These are phyloP conservation scores for Thaumatotibia leucotreta DNA, from an alignment of 1,140 invertebrate genomes.

Conservation along the genomic window DNA sequence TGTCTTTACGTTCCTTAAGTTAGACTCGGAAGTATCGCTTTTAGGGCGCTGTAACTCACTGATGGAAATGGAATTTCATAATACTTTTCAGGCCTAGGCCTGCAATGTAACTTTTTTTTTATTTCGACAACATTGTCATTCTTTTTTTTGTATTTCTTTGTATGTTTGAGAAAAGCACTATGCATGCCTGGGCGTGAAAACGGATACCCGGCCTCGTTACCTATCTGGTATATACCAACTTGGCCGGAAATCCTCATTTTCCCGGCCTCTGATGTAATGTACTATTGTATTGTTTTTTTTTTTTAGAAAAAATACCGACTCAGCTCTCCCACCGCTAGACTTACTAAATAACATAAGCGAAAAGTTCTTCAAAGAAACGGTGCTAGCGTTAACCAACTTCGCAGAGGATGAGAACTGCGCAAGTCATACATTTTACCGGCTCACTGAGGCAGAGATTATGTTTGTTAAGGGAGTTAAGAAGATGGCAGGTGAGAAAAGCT, in stretches of 20 bases:
- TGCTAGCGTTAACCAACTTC: neutral
- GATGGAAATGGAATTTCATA: no score
- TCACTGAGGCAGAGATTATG: neutral
- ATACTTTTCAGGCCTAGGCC: no score
- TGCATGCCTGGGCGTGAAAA: no score
- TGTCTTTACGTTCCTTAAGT: no score
- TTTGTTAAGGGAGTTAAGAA: neutral
- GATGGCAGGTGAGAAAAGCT: neutral
- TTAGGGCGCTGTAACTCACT: no score
- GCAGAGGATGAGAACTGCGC: neutral
- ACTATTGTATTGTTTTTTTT: neutral
- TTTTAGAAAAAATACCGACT: neutral
- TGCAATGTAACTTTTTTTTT: no score
- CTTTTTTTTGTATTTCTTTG: no score
- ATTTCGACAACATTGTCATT: no score
- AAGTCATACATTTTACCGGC: neutral
- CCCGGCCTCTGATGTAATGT: neutral
- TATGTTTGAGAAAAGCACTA: no score
- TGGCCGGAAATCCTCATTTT: neutral
- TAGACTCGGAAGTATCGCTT: no score
- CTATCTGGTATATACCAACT: no score
- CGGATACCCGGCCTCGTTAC: no score
- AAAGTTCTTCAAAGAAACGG: neutral
- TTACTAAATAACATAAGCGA: neutral
- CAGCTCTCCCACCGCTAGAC: neutral